Base-by-base conservation (phyloP, 2,113 vertebrate species). In the Tychaedon coryphoeus region DNA sequence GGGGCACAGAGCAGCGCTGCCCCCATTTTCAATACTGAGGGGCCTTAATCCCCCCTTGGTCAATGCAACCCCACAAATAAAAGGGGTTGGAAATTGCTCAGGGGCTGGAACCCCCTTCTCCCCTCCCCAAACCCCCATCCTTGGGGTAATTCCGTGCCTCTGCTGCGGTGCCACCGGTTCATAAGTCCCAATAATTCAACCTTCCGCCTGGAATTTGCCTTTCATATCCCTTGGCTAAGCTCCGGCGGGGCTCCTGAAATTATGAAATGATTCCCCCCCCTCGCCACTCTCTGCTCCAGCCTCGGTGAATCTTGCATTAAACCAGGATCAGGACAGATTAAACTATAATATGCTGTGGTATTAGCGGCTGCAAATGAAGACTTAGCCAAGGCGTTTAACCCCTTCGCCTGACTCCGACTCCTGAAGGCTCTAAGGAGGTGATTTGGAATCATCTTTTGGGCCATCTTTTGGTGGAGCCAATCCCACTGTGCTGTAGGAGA, bases 291-390 rank as follows among this genome's bases (percentile, higher is more conserved):
- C 98, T 69, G 86, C 97, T 98, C 98, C 98, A 98, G 97, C 98
- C 96, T 96, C 86, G 62, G 95, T 96, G 97, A 98, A 98, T 98
- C 98, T 98, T 95, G 98, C 98, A 99, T 99, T 99, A 99, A 99
- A 99, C 98, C 98, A 97, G 99, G 99, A 99, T 99, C 99, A 99
- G 98, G 98, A 97, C 95, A 99, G 99, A 99, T 99, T 99, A 99
- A 98, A 98, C 98, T 98, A 97, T 99, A 99, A 99, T 99, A 99
- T 98, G 98, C 98, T 97, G 97, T 47, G 92, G 98, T 98, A 98
- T 99, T 99, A 99, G 98, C 96, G 97, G 98, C 99, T 99, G 98
- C 99, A 99, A 99, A 99, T 99, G 99, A 99, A 99, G 99, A 98
- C 96, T 98, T 97, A 96, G 74, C 70, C 76, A 16, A 71, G 93